phyloP scores from a whole-genome alignment of 2,113 vertebrate genomes.

The Sciurus niger region DNA sequence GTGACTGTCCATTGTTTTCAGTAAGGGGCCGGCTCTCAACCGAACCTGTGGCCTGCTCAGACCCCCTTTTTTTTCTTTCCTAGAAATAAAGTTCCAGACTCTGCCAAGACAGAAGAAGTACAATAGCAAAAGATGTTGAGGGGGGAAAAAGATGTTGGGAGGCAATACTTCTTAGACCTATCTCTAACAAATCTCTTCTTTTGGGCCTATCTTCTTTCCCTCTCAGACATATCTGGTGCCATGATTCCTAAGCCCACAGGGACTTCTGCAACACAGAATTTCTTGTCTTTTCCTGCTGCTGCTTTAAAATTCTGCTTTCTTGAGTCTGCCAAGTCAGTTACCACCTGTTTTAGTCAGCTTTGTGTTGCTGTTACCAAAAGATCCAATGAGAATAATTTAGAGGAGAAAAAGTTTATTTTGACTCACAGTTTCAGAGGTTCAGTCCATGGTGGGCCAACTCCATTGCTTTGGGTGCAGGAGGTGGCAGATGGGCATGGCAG shows the following conservation, averaged over 20 bases:
- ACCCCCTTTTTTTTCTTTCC: background rate
- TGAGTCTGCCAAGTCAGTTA: background rate
- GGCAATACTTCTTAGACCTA: conserved; percentile 15
- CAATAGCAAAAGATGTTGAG: background rate
- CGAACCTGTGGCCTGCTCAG: background rate
- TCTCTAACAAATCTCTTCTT: background rate
- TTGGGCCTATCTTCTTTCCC: background rate
- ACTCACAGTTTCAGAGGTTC: too few species aligned
- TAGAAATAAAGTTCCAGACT: background rate
- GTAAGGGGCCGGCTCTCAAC: background rate
- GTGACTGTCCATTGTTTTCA: background rate
- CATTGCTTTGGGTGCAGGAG: too few species aligned
- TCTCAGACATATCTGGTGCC: background rate
- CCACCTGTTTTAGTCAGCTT: background rate
- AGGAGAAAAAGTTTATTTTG: too few species aligned
- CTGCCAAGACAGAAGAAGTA: background rate
- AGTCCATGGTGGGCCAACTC: too few species aligned
- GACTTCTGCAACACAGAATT: background rate
- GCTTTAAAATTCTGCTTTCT: conserved; percentile 55
- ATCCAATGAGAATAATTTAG: too few species aligned
- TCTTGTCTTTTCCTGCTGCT: background rate
- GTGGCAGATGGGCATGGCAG: too few species aligned
- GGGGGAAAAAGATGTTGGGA: too few species aligned
- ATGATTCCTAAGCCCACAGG: background rate
- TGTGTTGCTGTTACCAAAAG: too few species aligned